Conservation (phyloP, 2,797 vertebrate genomes). For the Siniperca scherzeri region DNA sequence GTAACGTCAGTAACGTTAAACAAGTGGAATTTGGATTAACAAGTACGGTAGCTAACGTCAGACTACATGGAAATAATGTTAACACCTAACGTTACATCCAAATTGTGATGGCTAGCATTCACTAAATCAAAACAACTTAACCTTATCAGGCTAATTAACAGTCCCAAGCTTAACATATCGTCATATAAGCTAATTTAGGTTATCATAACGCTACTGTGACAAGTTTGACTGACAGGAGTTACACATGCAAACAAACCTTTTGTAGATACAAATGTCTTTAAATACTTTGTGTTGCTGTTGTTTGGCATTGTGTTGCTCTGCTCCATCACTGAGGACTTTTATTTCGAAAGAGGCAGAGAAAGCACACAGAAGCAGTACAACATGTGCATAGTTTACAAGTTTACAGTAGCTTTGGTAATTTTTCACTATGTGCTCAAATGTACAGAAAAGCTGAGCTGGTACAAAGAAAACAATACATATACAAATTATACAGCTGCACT, state of each 20-base stretch:
- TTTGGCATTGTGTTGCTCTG: background rate
- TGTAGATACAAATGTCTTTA: background rate
- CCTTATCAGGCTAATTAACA: too few species aligned
- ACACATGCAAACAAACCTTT: background rate
- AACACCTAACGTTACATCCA: too few species aligned
- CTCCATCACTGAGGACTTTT: background rate
- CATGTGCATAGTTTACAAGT: constrained; percentile 10
- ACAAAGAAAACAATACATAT: background rate
- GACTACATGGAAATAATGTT: too few species aligned
- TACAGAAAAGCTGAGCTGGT: constrained; percentile 26
- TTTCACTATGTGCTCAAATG: background rate
- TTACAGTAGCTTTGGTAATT: background rate
- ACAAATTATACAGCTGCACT: background rate
- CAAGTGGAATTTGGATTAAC: too few species aligned
- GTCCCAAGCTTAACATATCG: too few species aligned
- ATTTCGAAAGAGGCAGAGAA: constrained; percentile 8
- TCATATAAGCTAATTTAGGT: too few species aligned
- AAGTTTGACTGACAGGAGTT: too few species aligned
- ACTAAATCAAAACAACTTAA: too few species aligned
- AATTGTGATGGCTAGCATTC: too few species aligned
- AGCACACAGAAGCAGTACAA: background rate
- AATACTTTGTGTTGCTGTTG: background rate
- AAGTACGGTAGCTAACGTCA: too few species aligned
- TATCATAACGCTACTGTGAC: too few species aligned
- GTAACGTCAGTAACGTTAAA: too few species aligned